Evolutionary conservation across 2,888 invertebrate species (phyloP).

Genomic region (Cephus runcator): DNA sequence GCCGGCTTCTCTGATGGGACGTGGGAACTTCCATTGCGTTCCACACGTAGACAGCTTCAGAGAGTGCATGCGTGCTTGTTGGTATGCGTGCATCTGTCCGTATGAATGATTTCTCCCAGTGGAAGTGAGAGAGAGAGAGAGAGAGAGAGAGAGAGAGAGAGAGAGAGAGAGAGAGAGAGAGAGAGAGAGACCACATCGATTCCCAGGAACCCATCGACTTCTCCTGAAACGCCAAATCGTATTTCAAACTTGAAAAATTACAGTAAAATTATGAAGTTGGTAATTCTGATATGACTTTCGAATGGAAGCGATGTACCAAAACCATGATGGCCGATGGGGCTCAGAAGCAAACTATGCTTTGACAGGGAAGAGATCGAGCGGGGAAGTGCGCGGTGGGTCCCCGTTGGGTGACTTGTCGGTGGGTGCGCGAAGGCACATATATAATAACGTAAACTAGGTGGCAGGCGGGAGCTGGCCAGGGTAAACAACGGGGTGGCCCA

Average conservation of each 20-base stretch:
- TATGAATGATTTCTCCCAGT: background rate
- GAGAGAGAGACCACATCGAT: constrained; percentile 20
- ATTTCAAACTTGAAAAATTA: no score
- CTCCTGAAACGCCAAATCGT: no score
- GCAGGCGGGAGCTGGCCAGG: constrained; percentile 46
- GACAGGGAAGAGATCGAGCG: background rate
- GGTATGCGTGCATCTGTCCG: no score
- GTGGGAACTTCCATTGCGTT: constrained; percentile 37
- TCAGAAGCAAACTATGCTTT: background rate
- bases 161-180: constrained; percentile 29
- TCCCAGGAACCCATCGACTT: no score
- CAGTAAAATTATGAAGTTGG: no score
- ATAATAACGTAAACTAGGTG: constrained; percentile 51
- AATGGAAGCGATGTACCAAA: no score
- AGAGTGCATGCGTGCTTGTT: background rate
- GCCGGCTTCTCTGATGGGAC: constrained; percentile 34
- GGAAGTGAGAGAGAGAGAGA: constrained; percentile 15
- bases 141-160: constrained; percentile 22
- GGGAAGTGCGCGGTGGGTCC: constrained; percentile 10
- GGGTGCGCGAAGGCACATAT: constrained; percentile 31
- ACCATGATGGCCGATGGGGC: no score
- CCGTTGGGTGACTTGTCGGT: constrained; percentile 16
- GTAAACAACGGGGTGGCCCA: constrained; percentile 55
- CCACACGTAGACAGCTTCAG: background rate
- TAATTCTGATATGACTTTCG: no score